These are phyloP conservation scores for Drosophila rhopaloa DNA, from an alignment of 1,140 invertebrate genomes.

Conservation along the genomic window DNA sequence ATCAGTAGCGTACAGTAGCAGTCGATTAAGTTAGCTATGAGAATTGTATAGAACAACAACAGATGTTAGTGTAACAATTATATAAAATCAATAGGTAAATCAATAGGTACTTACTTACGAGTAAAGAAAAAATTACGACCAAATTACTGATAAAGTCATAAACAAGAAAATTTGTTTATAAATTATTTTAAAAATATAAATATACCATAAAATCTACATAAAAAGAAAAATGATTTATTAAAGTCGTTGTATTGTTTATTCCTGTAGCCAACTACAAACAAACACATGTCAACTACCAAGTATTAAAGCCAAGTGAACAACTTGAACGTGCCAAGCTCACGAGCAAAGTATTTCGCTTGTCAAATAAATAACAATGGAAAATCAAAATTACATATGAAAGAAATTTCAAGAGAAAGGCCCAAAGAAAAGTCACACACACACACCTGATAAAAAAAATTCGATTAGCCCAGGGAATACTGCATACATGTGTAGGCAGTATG, in stretches of 20 bases:
- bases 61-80: background rate
- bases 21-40: background rate
- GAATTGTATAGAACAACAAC: background rate
- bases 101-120: no score
- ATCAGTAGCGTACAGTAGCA: no score
- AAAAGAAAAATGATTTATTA: no score
- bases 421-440: conserved; percentile 14
- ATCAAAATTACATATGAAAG: conserved; percentile 13
- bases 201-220: no score
- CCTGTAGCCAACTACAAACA: no score
- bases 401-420: conserved; percentile 16
- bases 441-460: conserved; percentile 33
- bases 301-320: conserved; percentile 22
- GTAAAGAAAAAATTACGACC: no score
- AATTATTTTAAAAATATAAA: no score
- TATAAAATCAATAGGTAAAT: background rate
- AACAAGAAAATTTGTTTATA: no score
- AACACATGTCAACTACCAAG: conserved; percentile 10
- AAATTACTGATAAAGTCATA: no score
- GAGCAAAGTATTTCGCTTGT: conserved; percentile 20
- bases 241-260: no score
- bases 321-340: conserved; percentile 33
- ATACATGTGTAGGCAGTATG: background rate
- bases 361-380: conserved; percentile 43
- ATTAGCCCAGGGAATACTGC: conserved; percentile 28